Evolutionary conservation across 2,113 vertebrate species (phyloP), one percentile per base, ranked within the genome.

Genomic region (Cyphomyrus plagiostoma): DNA sequence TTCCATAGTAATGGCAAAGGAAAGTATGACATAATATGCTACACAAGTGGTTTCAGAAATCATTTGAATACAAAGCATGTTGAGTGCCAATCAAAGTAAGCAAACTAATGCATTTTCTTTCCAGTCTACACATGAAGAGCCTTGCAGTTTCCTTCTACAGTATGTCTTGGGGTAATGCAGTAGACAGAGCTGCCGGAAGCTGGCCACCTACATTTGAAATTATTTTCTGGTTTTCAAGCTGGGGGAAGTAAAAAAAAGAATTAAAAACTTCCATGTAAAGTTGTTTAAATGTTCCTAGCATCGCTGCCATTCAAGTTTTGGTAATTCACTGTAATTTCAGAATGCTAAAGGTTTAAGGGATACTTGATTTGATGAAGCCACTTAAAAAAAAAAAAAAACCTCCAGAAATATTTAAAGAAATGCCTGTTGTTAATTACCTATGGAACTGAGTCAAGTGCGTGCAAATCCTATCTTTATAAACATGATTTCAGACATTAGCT

Each of bases 371-470:
- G 62, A 50, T 4, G 9, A 49, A 62, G 62, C 46, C 50, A 83
- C 77, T 49, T 58, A 19, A 74, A 15, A 50, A 50, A 52, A 52
- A 50, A 53, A 84, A 17, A 53, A 39, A 77, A 89, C 80, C 77
- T 77, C 50, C 21, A 23, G 77, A 89, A 83, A 80, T 42, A 80
- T 80, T 80, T 80, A 17, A 35, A 80, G 53, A 83, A 83, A 84
- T 83, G 77, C 50, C 88, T 89, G 88, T 35, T 89, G 88, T 89
- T 77, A 83, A 83, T 89, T 83, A 89, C 52, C 10, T n/a, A 84
- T 89, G 88, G 88, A 84, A 89, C 35, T 6, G 42, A 89, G 48
- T 89, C 74, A 89, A 89, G 21, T 84, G 88, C n/a, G 77, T 83
- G 77, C 88, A 83, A 83, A 89, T 89, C 88, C 88, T 58, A 19